These are phyloP conservation scores for Pomacea maculata DNA, from an alignment of 1,140 invertebrate species.

Conservation along the genomic window DNA sequence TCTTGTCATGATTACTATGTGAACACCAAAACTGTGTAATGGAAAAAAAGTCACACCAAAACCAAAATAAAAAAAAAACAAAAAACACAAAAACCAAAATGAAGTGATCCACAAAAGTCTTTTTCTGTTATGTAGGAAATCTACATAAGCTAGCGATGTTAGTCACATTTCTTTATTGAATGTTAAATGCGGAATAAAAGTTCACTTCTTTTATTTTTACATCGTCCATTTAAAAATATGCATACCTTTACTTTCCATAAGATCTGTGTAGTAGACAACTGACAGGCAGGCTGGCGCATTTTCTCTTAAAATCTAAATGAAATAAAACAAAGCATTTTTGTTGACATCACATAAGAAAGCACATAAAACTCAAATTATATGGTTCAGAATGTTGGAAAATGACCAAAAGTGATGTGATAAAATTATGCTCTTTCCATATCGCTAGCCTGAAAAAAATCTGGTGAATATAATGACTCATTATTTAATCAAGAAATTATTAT, in stretches of 20 bases:
- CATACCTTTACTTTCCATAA: constrained; percentile 76
- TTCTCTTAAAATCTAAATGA: constrained; percentile 81
- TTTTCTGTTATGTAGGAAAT: neutral
- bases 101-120: neutral
- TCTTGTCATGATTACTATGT: neutral
- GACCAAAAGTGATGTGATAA: too few relatives aligned
- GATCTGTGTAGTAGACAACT: constrained; percentile 83
- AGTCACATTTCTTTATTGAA: too few relatives aligned
- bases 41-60: constrained; percentile 2
- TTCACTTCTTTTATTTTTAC: neutral
- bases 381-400: too few relatives aligned
- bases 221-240: neutral
- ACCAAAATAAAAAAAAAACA: neutral
- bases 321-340: neutral
- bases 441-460: too few relatives aligned
- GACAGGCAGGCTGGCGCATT: constrained; percentile 90
- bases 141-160: too few relatives aligned
- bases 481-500: too few relatives aligned
- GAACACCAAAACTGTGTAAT: neutral
- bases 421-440: too few relatives aligned
- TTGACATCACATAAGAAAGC: neutral
- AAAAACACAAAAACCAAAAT: neutral
- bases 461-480: too few relatives aligned
- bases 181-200: neutral
- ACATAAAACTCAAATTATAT: too few relatives aligned